A percentile compares a stretch with the other conserved stretches of the same genome.
These are phyloP conservation scores for Brenthis hecate DNA, from an alignment of 2,888 invertebrate genomes.

Conservation along the genomic window DNA sequence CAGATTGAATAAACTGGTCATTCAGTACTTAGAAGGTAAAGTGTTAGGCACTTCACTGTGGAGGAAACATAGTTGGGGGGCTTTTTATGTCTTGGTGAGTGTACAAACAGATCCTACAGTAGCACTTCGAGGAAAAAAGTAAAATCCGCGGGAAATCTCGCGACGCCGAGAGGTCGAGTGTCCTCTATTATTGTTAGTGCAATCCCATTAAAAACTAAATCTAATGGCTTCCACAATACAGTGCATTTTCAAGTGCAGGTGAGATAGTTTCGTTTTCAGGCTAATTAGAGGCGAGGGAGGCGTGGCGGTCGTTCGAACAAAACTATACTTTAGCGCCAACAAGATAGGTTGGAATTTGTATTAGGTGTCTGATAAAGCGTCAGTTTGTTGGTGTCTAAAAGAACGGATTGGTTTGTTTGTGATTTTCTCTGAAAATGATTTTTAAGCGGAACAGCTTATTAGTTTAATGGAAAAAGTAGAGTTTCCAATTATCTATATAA, in stretches of 20 bases:
- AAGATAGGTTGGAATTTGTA: slow-evolving; percentile 40
- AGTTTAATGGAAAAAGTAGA: slow-evolving; percentile 13
- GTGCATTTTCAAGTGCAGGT: slow-evolving; percentile 42
- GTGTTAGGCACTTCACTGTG: slow-evolving; percentile 30
- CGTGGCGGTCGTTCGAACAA: slow-evolving; percentile 46
- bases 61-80: slow-evolving; percentile 37
- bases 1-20: slow-evolving; percentile 21
- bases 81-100: slow-evolving; percentile 37
- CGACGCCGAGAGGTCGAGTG: slow-evolving; percentile 71
- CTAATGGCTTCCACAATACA: slow-evolving; percentile 47
- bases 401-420: slow-evolving; percentile 43
- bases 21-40: slow-evolving; percentile 26
- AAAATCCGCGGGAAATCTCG: slow-evolving; percentile 65
- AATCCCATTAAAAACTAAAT: slow-evolving; percentile 43
- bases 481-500: slow-evolving; percentile 7
- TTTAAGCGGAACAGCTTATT: slow-evolving; percentile 23
- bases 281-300: slow-evolving; percentile 73
- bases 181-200: slow-evolving; percentile 66
- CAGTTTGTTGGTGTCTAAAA: slow-evolving; percentile 43
- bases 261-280: slow-evolving; percentile 66
- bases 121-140: slow-evolving; percentile 45
- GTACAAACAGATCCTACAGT: slow-evolving; percentile 39
- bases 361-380: slow-evolving; percentile 32
- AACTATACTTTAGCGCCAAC: slow-evolving; percentile 52
- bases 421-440: slow-evolving; percentile 30